Conservation (phyloP, 2,797 vertebrate species). For the Aeoliscus strigatus region DNA sequence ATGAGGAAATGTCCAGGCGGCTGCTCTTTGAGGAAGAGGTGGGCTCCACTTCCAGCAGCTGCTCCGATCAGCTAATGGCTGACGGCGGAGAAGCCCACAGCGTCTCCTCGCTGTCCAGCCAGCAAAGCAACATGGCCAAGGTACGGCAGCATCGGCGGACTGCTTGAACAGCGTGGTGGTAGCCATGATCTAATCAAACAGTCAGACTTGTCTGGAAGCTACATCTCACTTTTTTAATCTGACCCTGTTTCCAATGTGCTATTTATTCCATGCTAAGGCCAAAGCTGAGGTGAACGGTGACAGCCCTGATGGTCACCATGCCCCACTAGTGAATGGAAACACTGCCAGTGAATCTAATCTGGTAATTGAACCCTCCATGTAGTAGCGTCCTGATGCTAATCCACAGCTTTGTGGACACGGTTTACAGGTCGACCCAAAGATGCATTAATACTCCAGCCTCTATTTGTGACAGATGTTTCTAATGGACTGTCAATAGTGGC, state of each 20-base stretch:
- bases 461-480: too few relatives aligned
- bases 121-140: slow-evolving; percentile 38
- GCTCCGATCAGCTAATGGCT: slow-evolving; percentile 40
- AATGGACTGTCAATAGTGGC: too few relatives aligned
- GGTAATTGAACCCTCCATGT: slow-evolving; percentile 34
- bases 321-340: slow-evolving; percentile 46
- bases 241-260: slow-evolving; percentile 8
- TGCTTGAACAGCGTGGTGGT: too few relatives aligned
- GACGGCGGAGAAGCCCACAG: slow-evolving; percentile 32
- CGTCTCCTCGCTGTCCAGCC: slow-evolving; percentile 21
- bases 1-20: slow-evolving; percentile 77
- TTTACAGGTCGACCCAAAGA: slow-evolving; percentile 5
- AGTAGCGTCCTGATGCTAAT: background rate
- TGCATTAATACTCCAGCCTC: slow-evolving; percentile 17
- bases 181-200: too few relatives aligned
- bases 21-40: slow-evolving; percentile 54
- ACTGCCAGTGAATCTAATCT: slow-evolving; percentile 16
- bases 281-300: slow-evolving; percentile 30
- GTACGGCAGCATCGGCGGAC: too few relatives aligned
- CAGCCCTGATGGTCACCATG: slow-evolving; percentile 26
- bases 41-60: slow-evolving; percentile 63
- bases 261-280: slow-evolving; percentile 33
- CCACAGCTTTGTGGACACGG: background rate
- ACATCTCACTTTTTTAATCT: background rate
- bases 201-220: too few relatives aligned